Evolutionary conservation across 2,888 invertebrate species (phyloP), one percentile per base, ranked within the genome.

Genomic region (Apocheima hispidaria): DNA sequence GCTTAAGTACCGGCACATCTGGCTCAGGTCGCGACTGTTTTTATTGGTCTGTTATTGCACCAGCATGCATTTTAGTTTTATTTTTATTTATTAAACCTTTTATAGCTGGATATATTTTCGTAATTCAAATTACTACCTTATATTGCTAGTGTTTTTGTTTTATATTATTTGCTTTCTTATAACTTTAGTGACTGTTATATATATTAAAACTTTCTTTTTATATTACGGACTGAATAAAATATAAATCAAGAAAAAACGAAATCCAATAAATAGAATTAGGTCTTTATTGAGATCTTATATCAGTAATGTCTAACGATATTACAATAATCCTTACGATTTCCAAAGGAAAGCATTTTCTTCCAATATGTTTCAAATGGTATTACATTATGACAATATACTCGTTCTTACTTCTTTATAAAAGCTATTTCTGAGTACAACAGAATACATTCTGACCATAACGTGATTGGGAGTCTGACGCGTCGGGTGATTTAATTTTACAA

Each of bases 401-500:
- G 43, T 61, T 56, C 48, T 52, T 52, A 59, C 58, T 62, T 53
- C 49, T 61, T 56, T 52, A 56, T 52, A 59, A 63, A 55, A 44
- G 51, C 30, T 51, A 51, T 55, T 60, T 54, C 49, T 60, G 49
- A 10, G 26, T 41, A 53, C 53, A 60, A 60, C 53, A 21, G 49
- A 60, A 54, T 43, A 41, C 40, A 35, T 50, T 43, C 53, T 50
- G 43, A 30, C 50, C 43, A 54, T 60, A 60, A 54, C 36, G 49
- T 54, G 54, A 60, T 54, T 54, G 53, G 38, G 48, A 43, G 54
- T 33, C 33, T 36, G 54, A 54, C 54, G 49, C 54, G 43, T 21
- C 28, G 43, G 49, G 36, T 50, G 83, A 82, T 84, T 86, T 84
- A 82, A 86, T 86, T 87, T 85, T 78, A 79, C 81, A 83, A 82